Evolutionary conservation across 2,797 vertebrate species (phyloP).

Genomic region (Decapterus maruadsi): DNA sequence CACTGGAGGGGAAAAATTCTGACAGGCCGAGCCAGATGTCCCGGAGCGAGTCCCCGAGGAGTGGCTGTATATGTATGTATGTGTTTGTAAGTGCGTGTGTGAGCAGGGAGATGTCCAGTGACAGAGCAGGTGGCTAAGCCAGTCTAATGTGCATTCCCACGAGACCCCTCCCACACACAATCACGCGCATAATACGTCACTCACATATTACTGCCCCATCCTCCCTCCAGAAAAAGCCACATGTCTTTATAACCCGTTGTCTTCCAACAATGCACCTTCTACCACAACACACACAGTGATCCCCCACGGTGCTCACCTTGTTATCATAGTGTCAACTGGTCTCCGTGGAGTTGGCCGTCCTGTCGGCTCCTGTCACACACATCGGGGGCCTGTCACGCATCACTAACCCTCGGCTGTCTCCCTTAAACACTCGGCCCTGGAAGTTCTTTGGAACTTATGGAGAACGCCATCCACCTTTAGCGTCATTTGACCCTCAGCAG

Average conservation of each 20-base stretch:
- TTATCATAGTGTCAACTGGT: constrained; percentile 73
- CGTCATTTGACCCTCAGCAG: constrained; percentile 57
- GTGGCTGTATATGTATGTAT: constrained; percentile 49
- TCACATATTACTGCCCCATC: constrained; percentile 40
- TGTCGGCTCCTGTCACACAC: constrained; percentile 57
- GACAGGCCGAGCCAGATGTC: constrained; percentile 83
- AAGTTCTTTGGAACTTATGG: constrained; percentile 6
- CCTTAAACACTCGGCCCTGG: constrained; percentile 19
- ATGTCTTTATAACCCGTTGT: constrained; percentile 41
- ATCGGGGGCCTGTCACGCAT: constrained; percentile 55
- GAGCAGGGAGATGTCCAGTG: constrained; percentile 69
- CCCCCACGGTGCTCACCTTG: constrained; percentile 65
- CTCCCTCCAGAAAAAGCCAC: constrained; percentile 45
- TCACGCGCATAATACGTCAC: constrained; percentile 53
- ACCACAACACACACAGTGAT: constrained; percentile 40
- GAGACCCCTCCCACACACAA: constrained; percentile 50
- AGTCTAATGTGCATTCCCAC: constrained; percentile 82
- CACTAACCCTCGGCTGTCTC: constrained; percentile 31
- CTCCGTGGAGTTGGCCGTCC: constrained; percentile 59
- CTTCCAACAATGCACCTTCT: constrained; percentile 46
- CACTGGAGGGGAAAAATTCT: constrained; percentile 58
- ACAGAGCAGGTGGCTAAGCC: constrained; percentile 88
- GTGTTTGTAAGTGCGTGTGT: constrained; percentile 64
- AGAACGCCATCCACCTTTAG: constrained; percentile 12
- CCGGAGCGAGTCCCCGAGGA: constrained; percentile 69